Conservation (phyloP, 2,888 invertebrate genomes). For the Polymixis flavicincta region DNA sequence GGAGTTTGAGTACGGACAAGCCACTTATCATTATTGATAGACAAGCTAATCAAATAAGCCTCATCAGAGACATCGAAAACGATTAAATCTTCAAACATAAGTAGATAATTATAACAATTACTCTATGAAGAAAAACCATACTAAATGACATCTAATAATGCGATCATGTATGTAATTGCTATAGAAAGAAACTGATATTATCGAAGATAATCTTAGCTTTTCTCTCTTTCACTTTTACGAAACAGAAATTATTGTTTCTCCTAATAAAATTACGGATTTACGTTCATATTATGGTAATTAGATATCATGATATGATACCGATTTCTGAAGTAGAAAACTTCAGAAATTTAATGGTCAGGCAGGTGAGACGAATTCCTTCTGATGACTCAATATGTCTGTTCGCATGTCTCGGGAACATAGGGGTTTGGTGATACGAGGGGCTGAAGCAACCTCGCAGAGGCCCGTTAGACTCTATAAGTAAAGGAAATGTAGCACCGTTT, state of each 20-base stretch:
- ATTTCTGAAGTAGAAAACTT: neutral
- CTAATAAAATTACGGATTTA: conserved; percentile 21
- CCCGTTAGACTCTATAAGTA: neutral
- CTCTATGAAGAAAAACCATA: conserved; percentile 27
- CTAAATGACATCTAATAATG: conserved; percentile 22
- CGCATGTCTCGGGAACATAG: neutral
- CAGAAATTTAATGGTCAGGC: too few relatives aligned
- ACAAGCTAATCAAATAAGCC: conserved; percentile 5
- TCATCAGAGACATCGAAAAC: conserved; percentile 10
- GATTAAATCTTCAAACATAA: neutral
- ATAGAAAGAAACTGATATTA: conserved; percentile 25
- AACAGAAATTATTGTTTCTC: conserved; percentile 15
- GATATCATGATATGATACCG: neutral
- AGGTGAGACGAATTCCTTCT: neutral
- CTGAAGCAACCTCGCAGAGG: neutral
- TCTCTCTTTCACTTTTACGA: conserved; percentile 27
- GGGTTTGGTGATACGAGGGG: neutral
- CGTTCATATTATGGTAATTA: neutral
- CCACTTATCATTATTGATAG: neutral
- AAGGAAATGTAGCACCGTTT: too few relatives aligned
- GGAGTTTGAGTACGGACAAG: neutral
- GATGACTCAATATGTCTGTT: neutral
- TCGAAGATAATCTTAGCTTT: neutral
- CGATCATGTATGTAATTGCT: conserved; percentile 53
- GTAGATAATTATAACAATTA: conserved; percentile 39